These are phyloP conservation scores for Ericerus pela DNA, from an alignment of 1,140 invertebrate species.

Conservation along the genomic window DNA sequence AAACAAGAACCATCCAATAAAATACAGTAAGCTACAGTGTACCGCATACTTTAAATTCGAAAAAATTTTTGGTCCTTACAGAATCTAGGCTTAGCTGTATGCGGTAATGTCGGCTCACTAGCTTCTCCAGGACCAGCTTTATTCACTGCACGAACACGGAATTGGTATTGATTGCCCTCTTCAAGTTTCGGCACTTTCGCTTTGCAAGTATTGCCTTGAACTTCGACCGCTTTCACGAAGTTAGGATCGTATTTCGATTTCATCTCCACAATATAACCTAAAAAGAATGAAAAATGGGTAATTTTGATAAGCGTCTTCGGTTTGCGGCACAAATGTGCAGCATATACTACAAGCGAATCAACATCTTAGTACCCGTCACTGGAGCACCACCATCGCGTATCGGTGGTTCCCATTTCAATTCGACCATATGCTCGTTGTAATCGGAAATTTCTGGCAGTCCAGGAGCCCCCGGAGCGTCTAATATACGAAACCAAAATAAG, in stretches of 20 bases:
- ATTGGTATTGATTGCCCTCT: constrained; percentile 90
- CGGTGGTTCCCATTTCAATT: constrained; percentile 92
- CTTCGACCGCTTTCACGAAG: constrained; percentile 56
- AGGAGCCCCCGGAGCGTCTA: constrained; percentile 70
- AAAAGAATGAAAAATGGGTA: constrained; percentile 15
- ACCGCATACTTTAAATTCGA: neutral
- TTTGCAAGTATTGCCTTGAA: constrained; percentile 58
- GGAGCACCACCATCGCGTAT: constrained; percentile 89
- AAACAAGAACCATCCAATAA: constrained; percentile 25
- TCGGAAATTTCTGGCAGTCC: constrained; percentile 84
- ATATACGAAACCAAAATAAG: constrained; percentile 13
- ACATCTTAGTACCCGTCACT: constrained; percentile 63
- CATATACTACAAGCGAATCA: too few species aligned
- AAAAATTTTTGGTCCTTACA: constrained; percentile 42
- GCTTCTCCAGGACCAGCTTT: constrained; percentile 92
- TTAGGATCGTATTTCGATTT: constrained; percentile 52
- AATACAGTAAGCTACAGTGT: neutral
- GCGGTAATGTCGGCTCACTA: constrained; percentile 83
- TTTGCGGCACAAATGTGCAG: too few species aligned
- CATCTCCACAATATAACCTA: constrained; percentile 81
- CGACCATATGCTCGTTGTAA: constrained; percentile 82
- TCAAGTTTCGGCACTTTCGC: constrained; percentile 76
- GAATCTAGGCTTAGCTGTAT: constrained; percentile 85
- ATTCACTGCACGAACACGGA: constrained; percentile 85
- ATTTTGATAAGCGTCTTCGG: too few species aligned